Percentiles rank a stretch among this genome's conserved stretches.
phyloP scores from a whole-genome alignment of 2,888 invertebrate genomes.

The Cecidostiba fungosa region DNA sequence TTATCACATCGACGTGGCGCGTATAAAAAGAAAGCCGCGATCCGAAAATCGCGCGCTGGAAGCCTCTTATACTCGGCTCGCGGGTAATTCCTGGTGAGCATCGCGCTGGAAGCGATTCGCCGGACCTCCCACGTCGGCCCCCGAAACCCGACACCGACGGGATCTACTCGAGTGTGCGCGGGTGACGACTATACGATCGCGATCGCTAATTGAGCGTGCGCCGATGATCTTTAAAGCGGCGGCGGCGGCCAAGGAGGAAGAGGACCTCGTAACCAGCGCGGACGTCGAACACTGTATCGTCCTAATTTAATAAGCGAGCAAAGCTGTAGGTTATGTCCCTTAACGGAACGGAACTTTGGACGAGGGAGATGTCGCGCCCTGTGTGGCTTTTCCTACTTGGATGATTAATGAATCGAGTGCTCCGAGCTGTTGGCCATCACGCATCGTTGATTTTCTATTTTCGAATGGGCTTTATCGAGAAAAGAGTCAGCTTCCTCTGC shows the following conservation, averaged over 20 bases:
- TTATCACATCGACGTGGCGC: background rate
- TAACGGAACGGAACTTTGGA: constrained; percentile 59
- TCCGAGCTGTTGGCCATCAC: background rate
- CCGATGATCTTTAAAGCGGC: constrained; percentile 75
- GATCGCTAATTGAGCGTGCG: constrained; percentile 78
- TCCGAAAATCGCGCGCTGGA: constrained; percentile 66
- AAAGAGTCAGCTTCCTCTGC: too few relatives aligned
- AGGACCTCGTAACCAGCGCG: constrained; percentile 74
- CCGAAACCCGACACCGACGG: constrained; percentile 54
- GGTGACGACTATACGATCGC: constrained; percentile 77
- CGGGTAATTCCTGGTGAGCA: constrained; percentile 76
- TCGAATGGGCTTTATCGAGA: background rate
- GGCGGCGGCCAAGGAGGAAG: constrained; percentile 54
- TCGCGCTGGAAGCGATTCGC: constrained; percentile 77
- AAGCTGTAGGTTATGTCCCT: background rate
- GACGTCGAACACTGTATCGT: constrained; percentile 74
- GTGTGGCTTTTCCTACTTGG: constrained; percentile 6
- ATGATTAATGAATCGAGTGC: constrained; percentile 47
- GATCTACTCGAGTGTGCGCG: constrained; percentile 66
- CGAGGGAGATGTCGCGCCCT: constrained; percentile 36
- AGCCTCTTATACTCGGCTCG: constrained; percentile 74
- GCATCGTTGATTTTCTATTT: background rate
- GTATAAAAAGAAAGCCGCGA: background rate
- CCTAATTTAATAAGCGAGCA: constrained; percentile 71
- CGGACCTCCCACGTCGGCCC: constrained; percentile 78